phyloP scores from a whole-genome alignment of 53 echinoderm and acorn worm species.

The Paelopatides confundens region DNA sequence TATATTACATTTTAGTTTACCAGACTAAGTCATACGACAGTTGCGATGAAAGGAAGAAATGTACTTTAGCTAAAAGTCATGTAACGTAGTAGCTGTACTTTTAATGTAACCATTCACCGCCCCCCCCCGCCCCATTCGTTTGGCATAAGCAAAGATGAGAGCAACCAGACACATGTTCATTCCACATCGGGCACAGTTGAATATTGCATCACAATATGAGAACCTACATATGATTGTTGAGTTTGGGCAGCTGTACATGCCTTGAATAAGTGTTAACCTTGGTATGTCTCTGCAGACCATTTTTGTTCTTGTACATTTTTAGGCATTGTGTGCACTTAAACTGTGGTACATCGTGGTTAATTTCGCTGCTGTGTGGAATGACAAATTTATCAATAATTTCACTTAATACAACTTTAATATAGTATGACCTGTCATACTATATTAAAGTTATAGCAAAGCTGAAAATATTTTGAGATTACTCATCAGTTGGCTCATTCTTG shows the following conservation, averaged over 20 bases:
- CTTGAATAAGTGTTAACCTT: conserved; percentile 59
- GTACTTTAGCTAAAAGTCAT: conserved; percentile 64
- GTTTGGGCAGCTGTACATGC: background rate
- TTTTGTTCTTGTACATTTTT: conserved; percentile 44
- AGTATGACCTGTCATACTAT: conserved; percentile 38
- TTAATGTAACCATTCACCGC: conserved; percentile 58
- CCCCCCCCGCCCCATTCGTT: conserved; percentile 67
- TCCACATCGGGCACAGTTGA: too few relatives aligned
- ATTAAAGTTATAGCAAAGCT: background rate
- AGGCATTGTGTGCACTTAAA: conserved; percentile 50
- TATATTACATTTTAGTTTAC: conserved; percentile 48
- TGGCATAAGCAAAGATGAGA: conserved; percentile 61
- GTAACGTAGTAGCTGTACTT: conserved; percentile 49
- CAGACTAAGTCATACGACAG: conserved; percentile 56
- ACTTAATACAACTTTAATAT: conserved; percentile 47
- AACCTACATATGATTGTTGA: background rate
- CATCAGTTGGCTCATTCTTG: conserved; percentile 18
- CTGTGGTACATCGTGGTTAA: conserved; percentile 16
- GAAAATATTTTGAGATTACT: conserved; percentile 56
- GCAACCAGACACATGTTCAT: conserved; percentile 69
- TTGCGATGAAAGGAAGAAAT: conserved; percentile 62
- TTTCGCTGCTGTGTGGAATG: conserved; percentile 57
- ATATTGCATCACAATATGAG: background rate
- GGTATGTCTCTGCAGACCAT: conserved; percentile 59
- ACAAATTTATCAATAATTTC: conserved; percentile 60